Percentiles rank a stretch among this genome's conserved stretches.
phyloP scores from a whole-genome alignment of 2,113 vertebrate genomes.

The Pitta sordida region DNA sequence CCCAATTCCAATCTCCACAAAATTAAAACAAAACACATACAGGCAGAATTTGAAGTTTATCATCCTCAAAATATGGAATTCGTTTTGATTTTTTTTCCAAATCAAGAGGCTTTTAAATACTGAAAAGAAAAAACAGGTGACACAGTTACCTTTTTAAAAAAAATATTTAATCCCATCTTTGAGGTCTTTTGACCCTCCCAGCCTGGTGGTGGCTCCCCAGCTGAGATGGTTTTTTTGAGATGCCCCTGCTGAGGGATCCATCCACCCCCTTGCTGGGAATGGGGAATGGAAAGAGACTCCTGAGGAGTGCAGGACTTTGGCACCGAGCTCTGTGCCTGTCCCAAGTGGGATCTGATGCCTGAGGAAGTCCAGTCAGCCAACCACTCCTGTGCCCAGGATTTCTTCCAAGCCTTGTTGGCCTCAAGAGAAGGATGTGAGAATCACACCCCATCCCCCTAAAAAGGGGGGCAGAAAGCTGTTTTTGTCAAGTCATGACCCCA shows the following conservation, averaged over 20 bases:
- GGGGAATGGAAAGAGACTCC: not conserved
- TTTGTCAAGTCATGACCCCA: not conserved
- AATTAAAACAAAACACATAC: not conserved
- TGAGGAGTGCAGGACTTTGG: not conserved
- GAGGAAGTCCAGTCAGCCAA: rapidly evolving
- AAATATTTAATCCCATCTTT: not conserved
- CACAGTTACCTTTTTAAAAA: no score
- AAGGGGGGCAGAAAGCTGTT: not conserved
- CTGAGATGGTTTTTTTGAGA: not conserved
- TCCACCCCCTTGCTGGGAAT: not conserved
- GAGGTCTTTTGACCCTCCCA: not conserved
- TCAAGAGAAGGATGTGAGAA: not conserved
- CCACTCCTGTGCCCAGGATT: rapidly evolving
- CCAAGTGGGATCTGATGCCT: not conserved
- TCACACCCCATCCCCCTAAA: not conserved
- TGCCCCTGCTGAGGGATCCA: not conserved
- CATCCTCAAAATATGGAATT: not conserved
- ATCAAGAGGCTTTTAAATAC: not conserved
- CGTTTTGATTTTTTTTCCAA: not conserved
- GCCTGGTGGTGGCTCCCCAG: not conserved
- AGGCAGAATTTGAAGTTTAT: not conserved
- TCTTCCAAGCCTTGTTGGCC: not conserved
- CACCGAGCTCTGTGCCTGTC: rapidly evolving
- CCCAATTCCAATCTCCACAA: not conserved
- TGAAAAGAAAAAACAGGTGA: not conserved